phyloP scores from a whole-genome alignment of 2,797 vertebrate genomes.

The Holocentrus rufus region DNA sequence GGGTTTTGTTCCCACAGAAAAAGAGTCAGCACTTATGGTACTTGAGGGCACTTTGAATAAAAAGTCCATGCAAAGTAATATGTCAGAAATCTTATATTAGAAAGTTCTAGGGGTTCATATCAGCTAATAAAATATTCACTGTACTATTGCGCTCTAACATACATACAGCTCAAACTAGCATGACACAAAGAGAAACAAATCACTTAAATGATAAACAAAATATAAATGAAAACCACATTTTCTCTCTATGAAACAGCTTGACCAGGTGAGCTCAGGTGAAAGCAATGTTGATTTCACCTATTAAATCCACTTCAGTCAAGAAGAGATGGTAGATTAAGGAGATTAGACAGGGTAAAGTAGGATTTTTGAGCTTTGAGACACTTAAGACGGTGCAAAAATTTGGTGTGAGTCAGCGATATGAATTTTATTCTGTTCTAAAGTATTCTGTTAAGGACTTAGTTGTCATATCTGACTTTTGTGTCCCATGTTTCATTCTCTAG shows the following conservation, averaged over 20 bases:
- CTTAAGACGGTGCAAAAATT: conserved; percentile 41
- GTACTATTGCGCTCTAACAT: neutral
- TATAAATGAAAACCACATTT: neutral
- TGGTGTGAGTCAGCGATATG: no score
- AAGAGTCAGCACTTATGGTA: no score
- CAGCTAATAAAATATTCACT: neutral
- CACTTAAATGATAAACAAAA: conserved; percentile 1
- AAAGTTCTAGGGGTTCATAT: neutral
- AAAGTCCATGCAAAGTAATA: no score
- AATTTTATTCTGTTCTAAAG: no score
- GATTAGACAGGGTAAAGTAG: conserved; percentile 59
- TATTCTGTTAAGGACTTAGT: neutral
- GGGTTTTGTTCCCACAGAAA: no score
- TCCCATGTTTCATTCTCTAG: conserved; percentile 59
- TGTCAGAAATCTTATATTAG: neutral
- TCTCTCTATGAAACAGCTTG: conserved; percentile 9
- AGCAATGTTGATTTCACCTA: conserved; percentile 50
- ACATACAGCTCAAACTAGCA: neutral
- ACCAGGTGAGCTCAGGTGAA: conserved; percentile 57
- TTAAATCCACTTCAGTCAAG: conserved; percentile 59
- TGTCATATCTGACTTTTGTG: conserved; percentile 25
- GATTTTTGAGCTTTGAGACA: conserved; percentile 46
- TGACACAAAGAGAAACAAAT: neutral
- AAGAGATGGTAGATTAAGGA: conserved; percentile 62
- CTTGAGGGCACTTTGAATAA: no score